Evolutionary conservation across 2,113 vertebrate genomes (phyloP).

Genomic region (Hypanus sabinus): DNA sequence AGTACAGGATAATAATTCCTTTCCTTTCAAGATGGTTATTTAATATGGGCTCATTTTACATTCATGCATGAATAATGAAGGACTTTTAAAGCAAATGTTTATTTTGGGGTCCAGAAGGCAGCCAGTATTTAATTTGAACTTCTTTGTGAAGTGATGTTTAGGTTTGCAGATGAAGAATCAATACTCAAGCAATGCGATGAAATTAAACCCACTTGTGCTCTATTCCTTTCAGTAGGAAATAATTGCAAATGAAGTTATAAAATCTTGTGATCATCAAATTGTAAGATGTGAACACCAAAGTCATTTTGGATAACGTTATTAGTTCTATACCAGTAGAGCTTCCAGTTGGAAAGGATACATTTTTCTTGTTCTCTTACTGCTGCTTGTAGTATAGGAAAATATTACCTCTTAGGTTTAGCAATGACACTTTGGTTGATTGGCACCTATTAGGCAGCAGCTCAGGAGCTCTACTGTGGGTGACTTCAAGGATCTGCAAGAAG

Average conservation of each 20-base stretch:
- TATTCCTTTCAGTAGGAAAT: not conserved
- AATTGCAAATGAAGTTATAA: not conserved
- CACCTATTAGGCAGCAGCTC: not conserved
- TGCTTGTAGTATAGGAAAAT: not conserved
- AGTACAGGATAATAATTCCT: not conserved
- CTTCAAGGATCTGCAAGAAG: not conserved
- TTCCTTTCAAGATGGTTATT: not conserved
- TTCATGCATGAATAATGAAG: not conserved
- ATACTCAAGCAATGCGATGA: not conserved
- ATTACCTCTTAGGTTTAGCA: not conserved
- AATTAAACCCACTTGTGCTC: not conserved
- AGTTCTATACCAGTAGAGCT: not conserved
- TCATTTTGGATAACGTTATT: not conserved
- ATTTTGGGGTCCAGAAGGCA: not conserved
- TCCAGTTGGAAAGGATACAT: not conserved
- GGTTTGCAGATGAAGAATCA: not conserved
- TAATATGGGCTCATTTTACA: not conserved
- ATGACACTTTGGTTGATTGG: not conserved
- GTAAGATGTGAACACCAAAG: not conserved
- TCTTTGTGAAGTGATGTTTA: not conserved
- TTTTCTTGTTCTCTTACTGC: not conserved
- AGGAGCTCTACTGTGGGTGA: not conserved
- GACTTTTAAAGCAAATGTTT: not conserved
- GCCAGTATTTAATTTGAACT: not conserved
- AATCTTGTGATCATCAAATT: not conserved